Evolutionary conservation across 2,113 vertebrate species (phyloP).

Genomic region (Sitta europaea): DNA sequence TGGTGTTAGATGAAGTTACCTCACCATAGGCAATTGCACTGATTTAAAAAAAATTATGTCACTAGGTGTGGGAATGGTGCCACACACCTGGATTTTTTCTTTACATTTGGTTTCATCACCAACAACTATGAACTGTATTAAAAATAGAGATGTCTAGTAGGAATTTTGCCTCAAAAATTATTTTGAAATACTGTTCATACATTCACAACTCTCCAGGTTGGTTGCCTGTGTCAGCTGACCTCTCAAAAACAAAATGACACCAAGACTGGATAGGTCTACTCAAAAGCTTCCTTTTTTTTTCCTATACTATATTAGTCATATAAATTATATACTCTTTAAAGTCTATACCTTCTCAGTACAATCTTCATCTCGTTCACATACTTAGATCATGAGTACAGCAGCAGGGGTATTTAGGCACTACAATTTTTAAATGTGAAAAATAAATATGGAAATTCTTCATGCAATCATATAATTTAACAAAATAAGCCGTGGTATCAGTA

Average conservation of each 20-base stretch:
- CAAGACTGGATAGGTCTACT: not conserved
- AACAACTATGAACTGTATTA: not conserved
- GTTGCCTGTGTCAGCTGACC: not conserved
- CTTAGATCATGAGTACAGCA: not conserved
- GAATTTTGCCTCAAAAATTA: not conserved
- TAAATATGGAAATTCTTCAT: not conserved
- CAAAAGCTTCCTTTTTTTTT: not conserved
- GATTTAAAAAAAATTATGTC: not conserved
- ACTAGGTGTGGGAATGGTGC: not conserved
- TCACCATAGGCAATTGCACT: not conserved
- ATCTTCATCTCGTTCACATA: not conserved
- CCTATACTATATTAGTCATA: not conserved
- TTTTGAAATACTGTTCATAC: not conserved
- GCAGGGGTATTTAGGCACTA: not conserved
- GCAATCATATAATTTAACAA: not conserved
- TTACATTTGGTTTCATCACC: not conserved
- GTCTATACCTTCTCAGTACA: not conserved
- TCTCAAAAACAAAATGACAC: not conserved
- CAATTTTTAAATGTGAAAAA: not conserved
- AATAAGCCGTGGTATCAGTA: constrained; percentile 29
- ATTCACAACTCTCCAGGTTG: not conserved
- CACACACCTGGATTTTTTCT: not conserved
- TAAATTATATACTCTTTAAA: not conserved
- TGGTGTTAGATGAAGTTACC: not conserved
- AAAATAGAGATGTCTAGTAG: not conserved